phyloP scores from a whole-genome alignment of 2,888 invertebrate species.

The Temnothorax rugatulus region DNA sequence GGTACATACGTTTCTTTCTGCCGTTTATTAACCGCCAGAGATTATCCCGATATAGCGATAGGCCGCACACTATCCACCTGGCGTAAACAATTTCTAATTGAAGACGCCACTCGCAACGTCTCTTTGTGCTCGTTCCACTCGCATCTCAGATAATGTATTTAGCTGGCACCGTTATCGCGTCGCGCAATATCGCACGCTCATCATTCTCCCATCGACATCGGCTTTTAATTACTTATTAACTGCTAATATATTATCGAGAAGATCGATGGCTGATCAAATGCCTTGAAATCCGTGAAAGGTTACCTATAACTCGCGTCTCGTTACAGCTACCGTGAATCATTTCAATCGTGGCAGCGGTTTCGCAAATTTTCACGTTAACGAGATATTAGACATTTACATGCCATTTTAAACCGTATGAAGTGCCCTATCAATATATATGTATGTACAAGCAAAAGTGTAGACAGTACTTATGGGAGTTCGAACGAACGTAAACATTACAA shows the following conservation, averaged over 20 bases:
- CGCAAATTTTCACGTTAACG: slow-evolving; percentile 22
- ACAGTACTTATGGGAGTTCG: not conserved
- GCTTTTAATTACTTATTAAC: slow-evolving; percentile 53
- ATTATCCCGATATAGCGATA: slow-evolving; percentile 28
- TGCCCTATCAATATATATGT: not conserved
- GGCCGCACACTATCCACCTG: slow-evolving; percentile 41
- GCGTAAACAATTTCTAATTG: slow-evolving; percentile 55
- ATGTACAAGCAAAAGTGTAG: not conserved
- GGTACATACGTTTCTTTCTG: slow-evolving; percentile 47
- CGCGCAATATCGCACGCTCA: slow-evolving; percentile 48
- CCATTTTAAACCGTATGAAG: not conserved
- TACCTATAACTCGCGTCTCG: slow-evolving; percentile 2
- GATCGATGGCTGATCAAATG: slow-evolving; percentile 37
- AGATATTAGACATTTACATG: slow-evolving; percentile 4
- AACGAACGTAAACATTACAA: not conserved
- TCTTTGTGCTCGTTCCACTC: slow-evolving; percentile 15
- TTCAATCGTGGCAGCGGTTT: slow-evolving; percentile 5
- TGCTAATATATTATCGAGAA: slow-evolving; percentile 34
- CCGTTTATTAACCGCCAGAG: slow-evolving; percentile 64
- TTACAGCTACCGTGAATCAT: slow-evolving; percentile 27
- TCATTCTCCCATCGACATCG: slow-evolving; percentile 41
- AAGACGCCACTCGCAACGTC: slow-evolving; percentile 35
- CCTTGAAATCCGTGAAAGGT: slow-evolving; percentile 7
- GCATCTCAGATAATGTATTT: slow-evolving; percentile 29
- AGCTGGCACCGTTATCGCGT: slow-evolving; percentile 40